Evolutionary conservation across 2,113 vertebrate species (phyloP), one percentile per base, ranked within the genome.

Genomic region (Labrus mixtus): DNA sequence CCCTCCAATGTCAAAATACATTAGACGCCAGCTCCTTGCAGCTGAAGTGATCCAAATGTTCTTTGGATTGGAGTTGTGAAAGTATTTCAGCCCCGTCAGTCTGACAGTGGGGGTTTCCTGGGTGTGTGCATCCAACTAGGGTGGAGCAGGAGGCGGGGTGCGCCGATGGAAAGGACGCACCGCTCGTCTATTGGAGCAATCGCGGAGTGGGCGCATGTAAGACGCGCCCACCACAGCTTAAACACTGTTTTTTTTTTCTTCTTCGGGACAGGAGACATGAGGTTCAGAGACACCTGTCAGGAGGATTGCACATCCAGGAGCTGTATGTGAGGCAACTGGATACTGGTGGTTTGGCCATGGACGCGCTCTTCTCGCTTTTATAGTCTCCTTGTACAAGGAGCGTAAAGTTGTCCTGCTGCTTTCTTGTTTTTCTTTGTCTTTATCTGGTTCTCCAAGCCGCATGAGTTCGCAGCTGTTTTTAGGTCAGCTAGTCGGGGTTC

Each of bases 401-500:
- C 61, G 71, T 60, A 59, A 91, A 88, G 71, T 91, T 89, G 23
- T 61, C 19, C 75, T 4, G 50, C 68, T 39, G 45, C 77, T 53
- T 23, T 67, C 53, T 39, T 60, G 41, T 76, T 46, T 68, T 16
- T 56, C 68, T 80, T 50, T 7, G 4, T 61, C 16, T 43, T 20
- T 8, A 12, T n/a, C n/a, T 75, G 48, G 1, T 68, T 67, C 66
- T 29, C 6, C 11, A 20, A 67, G 54, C 58, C 75, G 55, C 66
- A 88, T 87, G 88, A 87, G 69, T 87, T 85, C 78, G 0, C 85
- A 68, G 68, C 91, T 93, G 87, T 90, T 93, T 85, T 58, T 93
- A 19, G 87, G 91, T 54, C 93, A 87, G 76, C 90, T 93, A 79
- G 78, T 87, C 48, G 91, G 91, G 72, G 88, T 90, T 61, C 88